Conservation (phyloP, 2,888 invertebrate species). For the Hydraecia micacea region DNA sequence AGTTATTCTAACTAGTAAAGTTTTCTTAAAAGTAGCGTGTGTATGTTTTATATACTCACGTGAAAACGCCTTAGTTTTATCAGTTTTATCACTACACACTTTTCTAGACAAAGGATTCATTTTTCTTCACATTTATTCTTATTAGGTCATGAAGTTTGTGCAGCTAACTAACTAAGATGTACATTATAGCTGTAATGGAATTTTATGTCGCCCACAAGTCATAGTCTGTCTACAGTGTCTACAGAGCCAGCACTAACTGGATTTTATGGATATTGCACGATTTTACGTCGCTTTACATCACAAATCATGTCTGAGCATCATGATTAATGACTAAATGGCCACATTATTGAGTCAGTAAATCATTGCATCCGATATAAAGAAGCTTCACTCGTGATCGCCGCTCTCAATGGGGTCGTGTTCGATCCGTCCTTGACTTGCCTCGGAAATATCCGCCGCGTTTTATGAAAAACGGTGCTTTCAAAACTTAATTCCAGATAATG, state of each 20-base stretch:
- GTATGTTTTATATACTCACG: slow-evolving; percentile 58
- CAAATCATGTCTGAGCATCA: slow-evolving; percentile 43
- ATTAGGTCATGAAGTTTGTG: slow-evolving; percentile 57
- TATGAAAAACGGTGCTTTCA: slow-evolving; percentile 59
- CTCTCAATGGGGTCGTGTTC: slow-evolving; percentile 70
- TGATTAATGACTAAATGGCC: slow-evolving; percentile 67
- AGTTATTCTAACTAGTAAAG: slow-evolving; percentile 76
- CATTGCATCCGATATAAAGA: slow-evolving; percentile 45
- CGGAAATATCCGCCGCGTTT: slow-evolving; percentile 56
- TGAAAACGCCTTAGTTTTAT: slow-evolving; percentile 36
- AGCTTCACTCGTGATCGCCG: slow-evolving; percentile 65
- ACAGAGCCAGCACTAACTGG: slow-evolving; percentile 39
- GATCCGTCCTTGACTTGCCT: slow-evolving; percentile 74
- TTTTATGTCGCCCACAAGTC: slow-evolving; percentile 53
- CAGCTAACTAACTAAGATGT: slow-evolving; percentile 44
- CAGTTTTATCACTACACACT: slow-evolving; percentile 34
- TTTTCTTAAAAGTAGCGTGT: slow-evolving; percentile 65
- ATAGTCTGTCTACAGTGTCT: slow-evolving; percentile 27
- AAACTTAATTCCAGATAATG: slow-evolving; percentile 57
- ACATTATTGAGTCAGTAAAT: slow-evolving; percentile 47
- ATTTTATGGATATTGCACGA: slow-evolving; percentile 60
- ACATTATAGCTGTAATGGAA: slow-evolving; percentile 50
- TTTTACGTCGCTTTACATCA: slow-evolving; percentile 36
- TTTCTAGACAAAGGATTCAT: slow-evolving; percentile 52
- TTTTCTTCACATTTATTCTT: slow-evolving; percentile 58